Percentiles rank a stretch among this genome's conserved stretches.
phyloP scores from a whole-genome alignment of 2,113 vertebrate genomes.

The Lepus americanus region DNA sequence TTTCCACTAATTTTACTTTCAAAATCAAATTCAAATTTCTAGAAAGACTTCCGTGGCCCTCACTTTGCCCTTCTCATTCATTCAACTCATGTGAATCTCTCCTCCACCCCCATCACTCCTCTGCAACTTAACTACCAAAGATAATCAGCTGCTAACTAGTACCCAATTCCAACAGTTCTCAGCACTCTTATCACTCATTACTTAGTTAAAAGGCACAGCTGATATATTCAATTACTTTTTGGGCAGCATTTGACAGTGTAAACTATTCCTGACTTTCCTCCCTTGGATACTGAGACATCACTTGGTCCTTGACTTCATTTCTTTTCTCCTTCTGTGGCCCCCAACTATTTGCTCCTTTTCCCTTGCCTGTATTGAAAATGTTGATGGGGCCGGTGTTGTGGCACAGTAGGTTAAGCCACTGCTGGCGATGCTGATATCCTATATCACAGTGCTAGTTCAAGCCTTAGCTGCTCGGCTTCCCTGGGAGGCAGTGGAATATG shows the following conservation, averaged over 20 bases:
- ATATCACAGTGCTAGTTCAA: no score
- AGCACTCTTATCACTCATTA: not conserved
- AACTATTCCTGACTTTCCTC: not conserved
- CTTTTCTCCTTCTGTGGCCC: not conserved
- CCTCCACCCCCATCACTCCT: not conserved
- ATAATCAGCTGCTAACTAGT: not conserved
- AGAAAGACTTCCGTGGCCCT: not conserved
- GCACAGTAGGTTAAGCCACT: no score
- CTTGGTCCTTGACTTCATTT: not conserved
- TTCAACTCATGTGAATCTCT: not conserved
- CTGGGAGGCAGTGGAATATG: no score
- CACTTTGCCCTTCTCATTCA: not conserved
- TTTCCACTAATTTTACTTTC: not conserved
- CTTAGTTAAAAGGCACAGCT: not conserved
- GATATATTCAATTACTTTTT: not conserved
- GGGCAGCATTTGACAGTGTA: not conserved
- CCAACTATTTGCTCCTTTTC: not conserved
- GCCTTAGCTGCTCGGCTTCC: no score
- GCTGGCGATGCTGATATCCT: no score
- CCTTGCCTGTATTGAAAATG: not conserved
- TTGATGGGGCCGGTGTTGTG: no score
- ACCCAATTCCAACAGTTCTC: not conserved
- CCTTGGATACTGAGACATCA: not conserved
- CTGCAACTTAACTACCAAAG: not conserved
- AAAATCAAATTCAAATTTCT: slow-evolving; percentile 5